These are phyloP conservation scores for Sylvia borin DNA, from an alignment of 2,797 vertebrate genomes.

Conservation along the genomic window DNA sequence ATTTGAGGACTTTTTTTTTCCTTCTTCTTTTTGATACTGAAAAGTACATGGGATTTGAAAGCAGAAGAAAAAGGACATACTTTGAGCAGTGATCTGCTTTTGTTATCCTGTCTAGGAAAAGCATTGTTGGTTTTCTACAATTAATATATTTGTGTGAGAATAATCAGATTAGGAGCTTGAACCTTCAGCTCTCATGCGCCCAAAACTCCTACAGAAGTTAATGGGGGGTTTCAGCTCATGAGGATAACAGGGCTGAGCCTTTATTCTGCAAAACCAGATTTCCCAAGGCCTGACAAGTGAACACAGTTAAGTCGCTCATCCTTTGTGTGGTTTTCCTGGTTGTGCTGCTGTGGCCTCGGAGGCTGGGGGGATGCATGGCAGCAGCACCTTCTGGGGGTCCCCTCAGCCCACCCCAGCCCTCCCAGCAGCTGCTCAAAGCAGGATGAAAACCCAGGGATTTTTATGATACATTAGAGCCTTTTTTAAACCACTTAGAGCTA, in stretches of 20 bases:
- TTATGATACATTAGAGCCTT: conserved; percentile 37
- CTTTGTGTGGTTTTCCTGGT: background rate
- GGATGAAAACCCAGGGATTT: conserved; percentile 34
- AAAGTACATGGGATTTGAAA: conserved; percentile 10
- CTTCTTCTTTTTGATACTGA: background rate
- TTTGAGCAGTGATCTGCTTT: background rate
- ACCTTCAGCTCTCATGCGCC: background rate
- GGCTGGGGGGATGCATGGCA: background rate
- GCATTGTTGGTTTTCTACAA: background rate
- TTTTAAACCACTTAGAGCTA: conserved; percentile 65
- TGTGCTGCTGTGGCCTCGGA: rapidly evolving
- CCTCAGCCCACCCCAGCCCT: background rate
- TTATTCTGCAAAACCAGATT: background rate
- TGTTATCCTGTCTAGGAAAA: background rate
- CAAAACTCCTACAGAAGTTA: background rate
- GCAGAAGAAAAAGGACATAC: background rate
- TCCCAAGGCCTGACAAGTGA: background rate
- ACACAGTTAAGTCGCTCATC: rapidly evolving
- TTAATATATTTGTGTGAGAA: conserved; percentile 13
- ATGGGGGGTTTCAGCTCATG: background rate
- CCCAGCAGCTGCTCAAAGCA: background rate
- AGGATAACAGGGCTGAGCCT: background rate
- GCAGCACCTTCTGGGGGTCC: background rate
- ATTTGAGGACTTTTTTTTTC: background rate
- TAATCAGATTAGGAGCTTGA: conserved; percentile 12